A percentile compares a stretch with the other conserved stretches of the same genome.
phyloP scores from a whole-genome alignment of 1,140 invertebrate genomes.

The Plutomurus gul region DNA sequence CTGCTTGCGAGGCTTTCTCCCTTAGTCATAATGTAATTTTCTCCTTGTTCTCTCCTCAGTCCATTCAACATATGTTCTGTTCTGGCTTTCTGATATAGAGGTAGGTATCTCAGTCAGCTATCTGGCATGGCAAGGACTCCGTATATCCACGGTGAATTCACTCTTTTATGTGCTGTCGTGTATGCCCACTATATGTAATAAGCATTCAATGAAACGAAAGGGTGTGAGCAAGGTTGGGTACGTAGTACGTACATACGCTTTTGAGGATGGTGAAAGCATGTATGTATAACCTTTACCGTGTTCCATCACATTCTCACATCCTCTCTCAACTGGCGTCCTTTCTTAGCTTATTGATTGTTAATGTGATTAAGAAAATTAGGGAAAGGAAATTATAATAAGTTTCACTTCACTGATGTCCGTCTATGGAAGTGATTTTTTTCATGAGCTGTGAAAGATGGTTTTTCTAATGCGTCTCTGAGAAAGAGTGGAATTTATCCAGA shows the following conservation, averaged over 20 bases:
- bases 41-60: constrained; percentile 30
- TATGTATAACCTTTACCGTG: background rate
- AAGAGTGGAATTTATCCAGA: background rate
- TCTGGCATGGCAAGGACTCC: too few species aligned
- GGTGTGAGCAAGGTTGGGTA: background rate
- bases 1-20: constrained; percentile 15
- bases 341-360: constrained; percentile 17
- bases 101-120: too few species aligned
- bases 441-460: constrained; percentile 10
- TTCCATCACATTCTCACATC: background rate
- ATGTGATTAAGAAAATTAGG: constrained; percentile 30
- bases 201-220: constrained; percentile 23
- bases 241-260: background rate
- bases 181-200: background rate
- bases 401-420: constrained; percentile 8
- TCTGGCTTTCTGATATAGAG: too few species aligned
- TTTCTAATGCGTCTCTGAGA: background rate
- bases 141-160: too few species aligned
- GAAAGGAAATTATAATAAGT: constrained; percentile 20
- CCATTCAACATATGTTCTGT: constrained; percentile 17
- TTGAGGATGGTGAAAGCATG: background rate
- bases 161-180: too few species aligned
- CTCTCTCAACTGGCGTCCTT: background rate
- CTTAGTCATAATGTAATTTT: constrained; percentile 36
- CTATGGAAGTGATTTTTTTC: constrained; percentile 19